phyloP scores from a whole-genome alignment of 1,140 invertebrate species.

The Phortica variegata region DNA sequence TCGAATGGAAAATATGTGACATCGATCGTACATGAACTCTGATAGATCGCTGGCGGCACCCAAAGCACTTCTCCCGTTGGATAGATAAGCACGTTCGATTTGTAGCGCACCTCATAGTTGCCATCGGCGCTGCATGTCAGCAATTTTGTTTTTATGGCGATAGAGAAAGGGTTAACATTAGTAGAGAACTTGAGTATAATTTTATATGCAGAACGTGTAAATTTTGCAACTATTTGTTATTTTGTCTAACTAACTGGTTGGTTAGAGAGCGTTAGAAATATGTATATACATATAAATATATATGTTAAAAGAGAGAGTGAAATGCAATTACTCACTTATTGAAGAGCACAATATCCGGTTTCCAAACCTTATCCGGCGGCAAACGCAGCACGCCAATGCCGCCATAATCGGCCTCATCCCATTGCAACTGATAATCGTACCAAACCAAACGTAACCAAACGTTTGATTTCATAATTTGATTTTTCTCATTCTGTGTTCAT shows the following conservation, averaged over 20 bases:
- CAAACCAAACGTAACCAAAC: constrained; percentile 96
- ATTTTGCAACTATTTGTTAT: too few species aligned
- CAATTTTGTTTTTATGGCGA: too few species aligned
- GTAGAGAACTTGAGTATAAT: too few species aligned
- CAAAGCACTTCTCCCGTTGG: constrained; percentile 89
- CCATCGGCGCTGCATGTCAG: constrained; percentile 85
- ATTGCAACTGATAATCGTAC: constrained; percentile 96
- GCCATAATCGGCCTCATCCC: constrained; percentile 98
- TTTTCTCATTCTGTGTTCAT: constrained; percentile 88
- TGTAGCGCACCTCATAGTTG: constrained; percentile 95
- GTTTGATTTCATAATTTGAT: constrained; percentile 99
- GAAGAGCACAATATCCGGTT: constrained; percentile 98
- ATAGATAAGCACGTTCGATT: constrained; percentile 96
- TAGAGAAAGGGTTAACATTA: neutral
- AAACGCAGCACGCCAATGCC: constrained; percentile 93
- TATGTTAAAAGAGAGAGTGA: neutral
- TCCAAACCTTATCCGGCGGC: constrained; percentile 98
- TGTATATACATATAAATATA: too few species aligned
- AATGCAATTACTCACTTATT: constrained; percentile 85
- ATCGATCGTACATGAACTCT: constrained; percentile 98
- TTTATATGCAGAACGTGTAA: too few species aligned
- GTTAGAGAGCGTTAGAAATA: neutral
- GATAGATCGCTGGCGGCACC: constrained; percentile 98
- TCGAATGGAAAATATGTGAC: constrained; percentile 99
- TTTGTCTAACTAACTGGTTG: neutral